Evolutionary conservation across 2,113 vertebrate genomes (phyloP), one percentile per base, ranked within the genome.

Genomic region (Archocentrus centrarchus): DNA sequence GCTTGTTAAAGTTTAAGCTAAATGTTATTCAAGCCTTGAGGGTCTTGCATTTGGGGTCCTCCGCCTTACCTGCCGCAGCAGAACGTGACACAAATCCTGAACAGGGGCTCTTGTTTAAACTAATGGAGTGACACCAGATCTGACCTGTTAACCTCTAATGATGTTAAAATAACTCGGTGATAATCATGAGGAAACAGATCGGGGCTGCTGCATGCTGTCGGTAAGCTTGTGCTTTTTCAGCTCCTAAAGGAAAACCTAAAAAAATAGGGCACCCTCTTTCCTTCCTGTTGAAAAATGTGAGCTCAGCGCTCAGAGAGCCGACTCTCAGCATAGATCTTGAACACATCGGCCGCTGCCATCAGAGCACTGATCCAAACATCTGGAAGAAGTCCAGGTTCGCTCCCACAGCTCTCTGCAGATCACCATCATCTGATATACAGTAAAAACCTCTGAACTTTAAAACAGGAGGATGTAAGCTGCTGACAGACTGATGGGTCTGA

Each of bases 351-450:
- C 9, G 8, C 64, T 68, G 41, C 53, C 35, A 35, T 59, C 75
- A 27, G 24, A 73, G 24, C 10, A 35, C 55, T 7, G 13, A 59
- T 62, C 9, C n/a, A 81, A 53, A 60, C 80, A 50, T 61, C n/a
- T 73, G 41, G 80, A 75, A 24, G 24, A 61, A 44, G 22, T 81
- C 80, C 80, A 75, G 58, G 22, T 35, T 59, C 39, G 27, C 62
- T 59, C 24, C 17, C 63, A 22, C 63, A 22, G 44, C 39, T 79
- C 41, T 70, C 27, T 70, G 64, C 41, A 68, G 3, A 50, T 50
- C 22, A 18, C 41, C 47, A 24, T 70, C 64, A 50, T 70, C 64
- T 70, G 15, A 50, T 14, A 13, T 4, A 22, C 22, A 27, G 17
- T 68, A 47, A 30, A 9, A 18, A 70, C 18, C 22, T 50, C 44